Evolutionary conservation across 2,113 vertebrate species (phyloP).

Genomic region (Emydura subglobosa): DNA sequence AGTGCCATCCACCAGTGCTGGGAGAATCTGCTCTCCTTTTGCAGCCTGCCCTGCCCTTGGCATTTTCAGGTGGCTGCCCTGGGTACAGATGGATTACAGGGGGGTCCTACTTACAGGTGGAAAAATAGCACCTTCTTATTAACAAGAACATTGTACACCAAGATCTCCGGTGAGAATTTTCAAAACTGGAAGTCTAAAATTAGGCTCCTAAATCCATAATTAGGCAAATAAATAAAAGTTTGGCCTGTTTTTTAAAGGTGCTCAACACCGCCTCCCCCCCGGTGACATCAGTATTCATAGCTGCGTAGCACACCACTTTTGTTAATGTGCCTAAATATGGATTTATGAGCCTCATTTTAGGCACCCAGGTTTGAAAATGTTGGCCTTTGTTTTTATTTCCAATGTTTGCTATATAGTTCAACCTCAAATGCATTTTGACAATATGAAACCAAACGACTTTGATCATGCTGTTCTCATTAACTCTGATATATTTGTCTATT

Average conservation of each 20-base stretch:
- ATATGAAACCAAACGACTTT: background rate
- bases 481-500: background rate
- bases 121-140: background rate
- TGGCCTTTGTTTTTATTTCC: background rate
- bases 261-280: background rate
- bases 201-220: background rate
- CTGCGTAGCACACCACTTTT: rapidly evolving
- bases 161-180: background rate
- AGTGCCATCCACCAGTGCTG: too few relatives aligned
- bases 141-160: background rate
- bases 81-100: too few relatives aligned
- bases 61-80: too few relatives aligned
- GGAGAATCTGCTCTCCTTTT: too few relatives aligned
- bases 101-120: background rate
- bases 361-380: background rate
- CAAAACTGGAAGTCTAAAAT: background rate
- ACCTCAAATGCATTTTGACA: background rate
- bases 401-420: background rate
- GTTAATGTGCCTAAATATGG: background rate
- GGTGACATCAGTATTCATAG: background rate
- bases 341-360: background rate
- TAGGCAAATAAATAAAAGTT: background rate
- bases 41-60: too few relatives aligned
- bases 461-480: background rate
- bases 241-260: background rate